Evolutionary conservation across 2,113 vertebrate genomes (phyloP).

Genomic region (Alosa alosa): DNA sequence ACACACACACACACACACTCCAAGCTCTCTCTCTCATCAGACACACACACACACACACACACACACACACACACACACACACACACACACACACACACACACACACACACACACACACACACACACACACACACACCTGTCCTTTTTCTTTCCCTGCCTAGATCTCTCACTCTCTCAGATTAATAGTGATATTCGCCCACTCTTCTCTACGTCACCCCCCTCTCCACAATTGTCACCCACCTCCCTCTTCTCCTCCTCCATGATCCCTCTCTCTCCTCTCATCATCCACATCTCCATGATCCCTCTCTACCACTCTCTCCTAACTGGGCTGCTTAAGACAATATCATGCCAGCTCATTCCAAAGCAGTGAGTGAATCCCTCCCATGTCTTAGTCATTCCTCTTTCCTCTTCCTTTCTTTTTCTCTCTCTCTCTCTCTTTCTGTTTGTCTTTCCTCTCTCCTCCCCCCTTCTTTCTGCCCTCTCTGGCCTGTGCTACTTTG

Average conservation of each 20-base stretch:
- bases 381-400: background rate
- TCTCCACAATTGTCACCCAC: no score
- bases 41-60: no score
- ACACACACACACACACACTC: no score
- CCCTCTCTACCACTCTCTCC: background rate
- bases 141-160: background rate
- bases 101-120: background rate
- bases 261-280: background rate
- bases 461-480: background rate
- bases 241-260: background rate
- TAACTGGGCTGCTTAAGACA: background rate
- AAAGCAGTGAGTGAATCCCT: slow-evolving; percentile 7
- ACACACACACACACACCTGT: background rate
- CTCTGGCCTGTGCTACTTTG: background rate
- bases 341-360: background rate
- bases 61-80: background rate
- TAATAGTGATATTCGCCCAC: background rate
- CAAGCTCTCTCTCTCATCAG: no score
- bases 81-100: background rate
- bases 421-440: background rate
- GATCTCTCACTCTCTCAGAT: background rate
- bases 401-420: slow-evolving; percentile 13
- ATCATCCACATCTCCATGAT: background rate
- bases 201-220: background rate
- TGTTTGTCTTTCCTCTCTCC: background rate